Base-by-base conservation (phyloP, 23 tunicate species). In the Oikopleura vanhoeffeni region DNA sequence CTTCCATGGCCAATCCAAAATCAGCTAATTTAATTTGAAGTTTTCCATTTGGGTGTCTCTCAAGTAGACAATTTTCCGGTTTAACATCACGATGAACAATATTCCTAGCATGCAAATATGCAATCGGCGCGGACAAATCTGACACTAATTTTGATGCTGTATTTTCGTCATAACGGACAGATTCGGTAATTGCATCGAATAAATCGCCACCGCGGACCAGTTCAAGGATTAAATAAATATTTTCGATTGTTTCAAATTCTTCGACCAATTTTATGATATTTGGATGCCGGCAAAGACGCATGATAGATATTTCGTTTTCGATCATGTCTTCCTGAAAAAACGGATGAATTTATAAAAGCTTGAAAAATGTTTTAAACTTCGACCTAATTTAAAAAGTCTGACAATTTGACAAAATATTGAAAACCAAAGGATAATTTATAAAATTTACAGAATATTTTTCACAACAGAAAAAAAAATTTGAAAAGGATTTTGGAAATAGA, bases 101-200 rank as follows among this genome's bases (percentile, higher is more conserved):
- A 85, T 93, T 93, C 64, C 87, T 90, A 27, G 90, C 88, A 57
- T 93, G 98, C 40, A 93, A 84, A 83, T 89, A 93, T 0, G 91
- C 89, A 41, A 93, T 87, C 39, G 98, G 94, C 77, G 90, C 94
- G 76, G 91, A 86, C 27, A 93, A 88, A 75, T 93, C 98, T 76
- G 94, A 91, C 39, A 93, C 94, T 94, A 93, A 89, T 76, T 90
- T 93, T 4, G 94, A 91, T 40, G 98, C 98, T 41, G 88, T 94
- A 27, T 94, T 86, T 49, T 93, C 98, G 1, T 92, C 90, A 76
- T 89, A 93, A 64, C 90, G 89, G 2, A 93, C 98, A 76, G 94
- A 89, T 86, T 93, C 98, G 40, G 98, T 93, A 83, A 93, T 93
- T 40, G 98, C 98, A 83, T 93, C 98, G 83, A 93, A 93, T 67